Evolutionary conservation across 2,888 invertebrate species (phyloP), one percentile per base, ranked within the genome.

Genomic region (Patella ulyssiponensis): DNA sequence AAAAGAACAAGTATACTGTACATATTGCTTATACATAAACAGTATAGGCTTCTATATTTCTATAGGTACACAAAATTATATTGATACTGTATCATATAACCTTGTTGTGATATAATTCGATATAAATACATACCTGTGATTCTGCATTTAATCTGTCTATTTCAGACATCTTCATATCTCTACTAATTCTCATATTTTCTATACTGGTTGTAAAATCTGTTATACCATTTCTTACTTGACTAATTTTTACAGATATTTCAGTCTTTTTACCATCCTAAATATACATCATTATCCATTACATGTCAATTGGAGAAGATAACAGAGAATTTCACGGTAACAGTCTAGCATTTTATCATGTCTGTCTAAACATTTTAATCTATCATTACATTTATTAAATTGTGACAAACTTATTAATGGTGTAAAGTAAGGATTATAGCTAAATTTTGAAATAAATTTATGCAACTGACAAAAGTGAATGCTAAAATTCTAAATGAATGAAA

Each of bases 171-270:
- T 97, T 97, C 0, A 95, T 93, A 91, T 99, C 99, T 4, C 99
- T 94, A n/a, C 96, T 96, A 0, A 95, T 94, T 75, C 94, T 87
- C 98, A 98, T 98, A 0, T 96, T 96, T 91, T 99, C 99, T 78
- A 99, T 99, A n/a, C 96, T 96, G 0, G 96, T 94, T 92, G 98
- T 98, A 2, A 97, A 96, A 58, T 96, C 95, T 0, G 97, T 96
- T 0, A 98, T 88, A 53, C 96, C 96, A 7, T 96, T 95, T 23
- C 96, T 93, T 0, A 96, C 96, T 88, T 96, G 96, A 86, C 95
- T 83, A 83, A 97, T 96, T 90, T 95, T 95, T 84, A 94, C 94
- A 12, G 95, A 95, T 75, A 96, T 92, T 88, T 96, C 96, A 82
- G 94, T 95, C 51, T 96, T 95, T 91, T 94, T 94, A 73, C 94